Base-by-base conservation (phyloP, 2,797 vertebrate genomes). In the Lacerta bilineata region DNA sequence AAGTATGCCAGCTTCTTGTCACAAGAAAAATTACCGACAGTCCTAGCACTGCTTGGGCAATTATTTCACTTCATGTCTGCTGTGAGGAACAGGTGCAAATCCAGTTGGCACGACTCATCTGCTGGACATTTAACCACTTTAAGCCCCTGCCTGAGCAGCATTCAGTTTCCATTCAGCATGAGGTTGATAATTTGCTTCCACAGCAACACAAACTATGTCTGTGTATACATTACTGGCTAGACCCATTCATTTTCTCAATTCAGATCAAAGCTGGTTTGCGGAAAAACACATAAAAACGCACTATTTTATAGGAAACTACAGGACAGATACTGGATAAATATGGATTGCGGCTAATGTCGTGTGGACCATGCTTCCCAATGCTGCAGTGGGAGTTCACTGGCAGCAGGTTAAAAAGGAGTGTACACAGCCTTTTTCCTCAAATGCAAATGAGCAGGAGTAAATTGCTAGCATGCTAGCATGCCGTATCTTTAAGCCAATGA, bases 141-240 rank as follows among this genome's bases (percentile, higher is more conserved):
- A 84, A 83, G 2, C 69, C 93, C 85, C 55, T 91, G 80, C 79
- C 90, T 79, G 88, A 8, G 87, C 87, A 86, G 94, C 78, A 87
- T 85, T 87, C 94, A 93, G 93, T 93, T 92, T 95, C 93, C 90
- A 94, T 95, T 95, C 96, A 92, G 90, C 39, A 89, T 64, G 86
- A 0, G 0, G 27, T 85, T 91, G 91, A 87, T 72, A 29, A 80
- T 33, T 41, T 71, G 88, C 89, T 89, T 91, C 87, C n/a, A 75
- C 59, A 39, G 43, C 59, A 66, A 87, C 80, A 50, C 5, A 87
- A 23, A 23, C 41, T 13, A 41, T 43, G 88, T 5, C 8, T 17
- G 29, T 55, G 50, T 55, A 55, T 55, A 55, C 50, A 55, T 55
- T 55, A 55, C 50, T 55, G 50, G 50, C 50, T 55, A 55, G 50